phyloP scores from a whole-genome alignment of 1,140 invertebrate genomes.

The Idris sp. region DNA sequence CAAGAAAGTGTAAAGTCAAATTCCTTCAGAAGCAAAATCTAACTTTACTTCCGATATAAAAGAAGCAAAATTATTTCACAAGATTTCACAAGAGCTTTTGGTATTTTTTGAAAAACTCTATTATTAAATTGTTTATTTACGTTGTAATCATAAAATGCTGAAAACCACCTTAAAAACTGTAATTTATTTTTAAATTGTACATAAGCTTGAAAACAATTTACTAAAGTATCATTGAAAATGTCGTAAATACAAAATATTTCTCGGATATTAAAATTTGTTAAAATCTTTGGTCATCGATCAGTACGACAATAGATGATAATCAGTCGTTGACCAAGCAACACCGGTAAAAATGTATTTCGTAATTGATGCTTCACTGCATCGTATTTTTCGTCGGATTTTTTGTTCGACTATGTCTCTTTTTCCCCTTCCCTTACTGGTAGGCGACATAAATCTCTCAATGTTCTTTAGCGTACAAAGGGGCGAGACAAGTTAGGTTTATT shows the following conservation, averaged over 20 bases:
- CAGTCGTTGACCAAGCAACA: slow-evolving; percentile 49
- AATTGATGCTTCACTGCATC: slow-evolving; percentile 60
- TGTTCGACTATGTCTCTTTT: slow-evolving; percentile 41
- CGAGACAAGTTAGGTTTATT: slow-evolving; percentile 72
- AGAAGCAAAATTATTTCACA: no score
- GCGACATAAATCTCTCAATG: slow-evolving; percentile 63
- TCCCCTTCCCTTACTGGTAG: slow-evolving; percentile 47
- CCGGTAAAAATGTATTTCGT: slow-evolving; percentile 52
- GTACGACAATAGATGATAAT: slow-evolving; percentile 45
- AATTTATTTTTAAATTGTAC: no score
- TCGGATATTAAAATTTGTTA: slow-evolving; percentile 50
- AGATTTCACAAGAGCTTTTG: no score
- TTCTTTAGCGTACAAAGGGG: slow-evolving; percentile 66
- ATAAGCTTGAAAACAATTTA: no score
- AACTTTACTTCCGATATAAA: no score
- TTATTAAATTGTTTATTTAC: no score
- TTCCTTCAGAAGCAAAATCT: no score
- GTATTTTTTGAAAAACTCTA: no score
- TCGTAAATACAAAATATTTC: slow-evolving; percentile 40
- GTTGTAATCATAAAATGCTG: no score
- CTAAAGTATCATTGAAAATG: slow-evolving; percentile 27
- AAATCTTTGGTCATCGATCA: slow-evolving; percentile 45
- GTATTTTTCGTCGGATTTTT: slow-evolving; percentile 51
- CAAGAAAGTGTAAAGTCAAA: no score
- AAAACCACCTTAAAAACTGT: no score